Evolutionary conservation across 2,113 vertebrate species (phyloP), one percentile per base, ranked within the genome.

Genomic region (Festucalex cinctus): DNA sequence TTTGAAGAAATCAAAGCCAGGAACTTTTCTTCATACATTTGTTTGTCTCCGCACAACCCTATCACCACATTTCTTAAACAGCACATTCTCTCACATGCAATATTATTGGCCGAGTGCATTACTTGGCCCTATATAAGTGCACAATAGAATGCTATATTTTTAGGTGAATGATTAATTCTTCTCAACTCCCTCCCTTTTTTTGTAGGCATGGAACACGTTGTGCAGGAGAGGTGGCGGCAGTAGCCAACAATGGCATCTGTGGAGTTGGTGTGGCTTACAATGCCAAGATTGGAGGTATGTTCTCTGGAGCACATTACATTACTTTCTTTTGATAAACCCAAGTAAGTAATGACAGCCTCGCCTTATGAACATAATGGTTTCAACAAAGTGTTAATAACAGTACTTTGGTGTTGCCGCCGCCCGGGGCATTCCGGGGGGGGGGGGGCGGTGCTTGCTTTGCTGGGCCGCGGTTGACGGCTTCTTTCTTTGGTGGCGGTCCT

Each of bases 211-310:
- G 97, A 51, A 99, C 97, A 0, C 93, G 97, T 44, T 99, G 97
- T 70, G 97, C 97, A 0, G 97, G 97, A 4, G 97, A 98, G 59
- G 97, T 99, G 51, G 97, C 97, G 0, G 97, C 97, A 0, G 93
- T 93, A 67, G 97, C 97, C 62, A 96, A 95, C 91, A 99, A 99
- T 0, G 94, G 92, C 0, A 93, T 99, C 84, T 99, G 97, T 12
- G 97, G 96, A 1, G 96, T 98, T 0, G 97, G 97, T 0, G 95
- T 99, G 75, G 97, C 97, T 1, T 99, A 95, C 86, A 94, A 98
- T 0, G 95, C 97, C 80, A 94, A 91, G 66, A 99, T 99, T 0
- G 97, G 97, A 94, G 97, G 96, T 98, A 85, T 1, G 32, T 56
- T 71, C 3, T 41, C 60, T 24, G 22, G 51, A 54, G 13, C 3